A percentile compares a stretch with the other conserved stretches of the same genome.
Evolutionary conservation across 2,797 vertebrate genomes (phyloP).

Genomic region (Manis javanica): DNA sequence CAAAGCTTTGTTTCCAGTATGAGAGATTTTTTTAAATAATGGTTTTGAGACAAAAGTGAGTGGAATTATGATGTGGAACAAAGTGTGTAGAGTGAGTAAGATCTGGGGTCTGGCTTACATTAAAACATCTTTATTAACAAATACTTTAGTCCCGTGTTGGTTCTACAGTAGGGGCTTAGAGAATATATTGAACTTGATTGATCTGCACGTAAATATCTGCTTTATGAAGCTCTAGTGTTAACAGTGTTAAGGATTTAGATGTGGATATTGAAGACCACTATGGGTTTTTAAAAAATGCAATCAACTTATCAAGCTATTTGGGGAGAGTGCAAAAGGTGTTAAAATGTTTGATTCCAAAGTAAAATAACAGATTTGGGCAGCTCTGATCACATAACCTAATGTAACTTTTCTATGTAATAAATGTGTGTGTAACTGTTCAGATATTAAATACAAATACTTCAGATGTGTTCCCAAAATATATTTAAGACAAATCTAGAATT

Average conservation of each 20-base stretch:
- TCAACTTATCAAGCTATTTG: background rate
- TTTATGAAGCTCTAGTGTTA: constrained; percentile 63
- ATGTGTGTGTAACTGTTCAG: background rate
- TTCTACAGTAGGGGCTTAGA: background rate
- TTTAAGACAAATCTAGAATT: constrained; percentile 32
- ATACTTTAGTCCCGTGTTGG: constrained; percentile 17
- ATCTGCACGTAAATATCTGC: constrained; percentile 30
- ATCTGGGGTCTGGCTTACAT: constrained; percentile 54
- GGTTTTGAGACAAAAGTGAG: constrained; percentile 55
- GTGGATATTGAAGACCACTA: constrained; percentile 33
- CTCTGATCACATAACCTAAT: background rate
- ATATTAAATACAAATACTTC: constrained; percentile 12
- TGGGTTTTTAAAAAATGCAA: constrained; percentile 27
- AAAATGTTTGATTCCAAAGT: constrained; percentile 47
- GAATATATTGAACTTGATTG: constrained; percentile 24
- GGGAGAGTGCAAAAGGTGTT: background rate
- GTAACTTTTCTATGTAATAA: constrained; percentile 48
- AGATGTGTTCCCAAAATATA: background rate
- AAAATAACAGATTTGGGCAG: constrained; percentile 46
- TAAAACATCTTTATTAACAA: constrained; percentile 64
- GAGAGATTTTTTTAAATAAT: background rate
- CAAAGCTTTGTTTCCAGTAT: constrained; percentile 48
- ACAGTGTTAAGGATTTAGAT: constrained; percentile 50
- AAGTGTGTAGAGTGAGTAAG: constrained; percentile 19
- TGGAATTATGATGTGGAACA: constrained; percentile 45